These are phyloP conservation scores for Pao palembangensis DNA, from an alignment of 2,113 vertebrate species.

Conservation along the genomic window DNA sequence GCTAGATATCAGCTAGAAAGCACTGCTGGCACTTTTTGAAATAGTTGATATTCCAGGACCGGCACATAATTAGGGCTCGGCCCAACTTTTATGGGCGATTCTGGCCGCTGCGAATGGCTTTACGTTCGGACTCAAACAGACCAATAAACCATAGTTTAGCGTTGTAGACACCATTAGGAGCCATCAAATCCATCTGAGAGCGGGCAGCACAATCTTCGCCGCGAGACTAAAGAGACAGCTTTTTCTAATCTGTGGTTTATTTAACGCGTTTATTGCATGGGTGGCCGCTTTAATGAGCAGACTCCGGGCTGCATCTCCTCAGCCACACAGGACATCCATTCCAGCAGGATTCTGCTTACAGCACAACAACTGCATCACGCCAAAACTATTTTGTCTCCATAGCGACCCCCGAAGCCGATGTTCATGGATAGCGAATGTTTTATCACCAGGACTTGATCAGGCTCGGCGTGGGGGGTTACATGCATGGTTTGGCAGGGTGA, in stretches of 20 bases:
- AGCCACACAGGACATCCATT: slow-evolving; percentile 38
- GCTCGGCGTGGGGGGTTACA: too few relatives aligned
- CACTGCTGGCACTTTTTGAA: slow-evolving; percentile 52
- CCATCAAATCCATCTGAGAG: slow-evolving; percentile 68
- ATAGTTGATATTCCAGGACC: slow-evolving; percentile 56
- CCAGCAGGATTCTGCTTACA: slow-evolving; percentile 33
- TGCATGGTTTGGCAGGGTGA: slow-evolving; percentile 77
- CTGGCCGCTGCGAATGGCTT: slow-evolving; percentile 69
- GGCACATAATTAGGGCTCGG: slow-evolving; percentile 69
- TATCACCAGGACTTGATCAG: too few relatives aligned
- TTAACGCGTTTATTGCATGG: slow-evolving; percentile 68
- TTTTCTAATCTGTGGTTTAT: slow-evolving; percentile 65
- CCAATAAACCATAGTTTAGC: slow-evolving; percentile 68
- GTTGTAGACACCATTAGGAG: slow-evolving; percentile 67
- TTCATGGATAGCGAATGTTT: not conserved
- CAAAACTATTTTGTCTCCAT: slow-evolving; percentile 50
- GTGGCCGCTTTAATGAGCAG: slow-evolving; percentile 66
- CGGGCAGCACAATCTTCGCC: slow-evolving; percentile 45
- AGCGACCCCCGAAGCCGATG: slow-evolving; percentile 30
- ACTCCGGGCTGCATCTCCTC: slow-evolving; percentile 50
- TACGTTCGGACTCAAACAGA: slow-evolving; percentile 71
- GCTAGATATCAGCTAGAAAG: slow-evolving; percentile 40
- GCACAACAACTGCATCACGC: slow-evolving; percentile 32
- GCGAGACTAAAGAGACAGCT: slow-evolving; percentile 42
- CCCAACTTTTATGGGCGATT: slow-evolving; percentile 72